Conservation (phyloP, 2,888 invertebrate species). For the Alviniconcha strummeri region DNA sequence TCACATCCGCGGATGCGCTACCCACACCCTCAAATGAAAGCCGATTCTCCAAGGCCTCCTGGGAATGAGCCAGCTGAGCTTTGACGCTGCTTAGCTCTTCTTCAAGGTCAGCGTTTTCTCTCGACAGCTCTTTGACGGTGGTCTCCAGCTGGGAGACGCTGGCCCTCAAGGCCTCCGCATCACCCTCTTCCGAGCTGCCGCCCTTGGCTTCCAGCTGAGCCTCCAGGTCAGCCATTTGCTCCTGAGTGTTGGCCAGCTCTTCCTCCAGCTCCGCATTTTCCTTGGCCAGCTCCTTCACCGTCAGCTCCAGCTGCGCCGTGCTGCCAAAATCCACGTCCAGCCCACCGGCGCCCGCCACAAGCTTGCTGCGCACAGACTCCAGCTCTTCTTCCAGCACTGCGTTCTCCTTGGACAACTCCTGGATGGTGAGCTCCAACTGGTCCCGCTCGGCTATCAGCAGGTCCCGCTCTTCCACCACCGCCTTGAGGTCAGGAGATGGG, state of each 20-base stretch:
- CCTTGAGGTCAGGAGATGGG: constrained; percentile 40
- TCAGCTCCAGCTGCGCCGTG: background rate
- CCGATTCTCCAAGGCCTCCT: constrained; percentile 14
- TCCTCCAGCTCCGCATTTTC: constrained; percentile 36
- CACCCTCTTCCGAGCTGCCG: background rate
- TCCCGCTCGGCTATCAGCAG: constrained; percentile 55
- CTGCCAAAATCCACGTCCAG: background rate
- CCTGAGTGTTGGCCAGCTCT: constrained; percentile 35
- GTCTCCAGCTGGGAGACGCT: constrained; percentile 49
- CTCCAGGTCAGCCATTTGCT: constrained; percentile 32
- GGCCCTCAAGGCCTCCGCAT: constrained; percentile 19
- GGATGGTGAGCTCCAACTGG: constrained; percentile 57
- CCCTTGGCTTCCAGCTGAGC: background rate
- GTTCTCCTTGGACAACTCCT: constrained; percentile 56
- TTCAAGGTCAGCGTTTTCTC: constrained; percentile 55
- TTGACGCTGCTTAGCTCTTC: constrained; percentile 44
- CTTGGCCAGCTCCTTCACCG: constrained; percentile 22
- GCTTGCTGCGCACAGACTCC: constrained; percentile 13
- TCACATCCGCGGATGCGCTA: background rate
- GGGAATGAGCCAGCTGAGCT: constrained; percentile 20
- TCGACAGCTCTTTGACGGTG: constrained; percentile 56
- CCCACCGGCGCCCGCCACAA: background rate
- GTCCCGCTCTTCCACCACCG: constrained; percentile 53
- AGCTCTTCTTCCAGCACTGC: constrained; percentile 55
- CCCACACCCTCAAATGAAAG: constrained; percentile 4